Evolutionary conservation across 2,113 vertebrate genomes (phyloP).

Genomic region (Emydura subglobosa): DNA sequence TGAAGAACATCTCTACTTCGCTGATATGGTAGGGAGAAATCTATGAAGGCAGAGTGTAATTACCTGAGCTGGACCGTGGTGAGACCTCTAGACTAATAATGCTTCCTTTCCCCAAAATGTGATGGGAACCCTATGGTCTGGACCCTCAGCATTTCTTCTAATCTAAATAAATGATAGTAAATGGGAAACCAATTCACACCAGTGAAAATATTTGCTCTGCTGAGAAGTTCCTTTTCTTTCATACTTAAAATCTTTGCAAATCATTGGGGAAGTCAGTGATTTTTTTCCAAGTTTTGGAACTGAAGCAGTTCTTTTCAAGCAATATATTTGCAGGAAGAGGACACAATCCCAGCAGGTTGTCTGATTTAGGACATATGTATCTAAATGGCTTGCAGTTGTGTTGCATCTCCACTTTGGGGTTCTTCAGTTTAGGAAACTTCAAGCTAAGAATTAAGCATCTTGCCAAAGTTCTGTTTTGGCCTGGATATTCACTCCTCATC

Average conservation of each 20-base stretch:
- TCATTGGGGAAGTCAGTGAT: not conserved
- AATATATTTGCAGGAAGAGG: not conserved
- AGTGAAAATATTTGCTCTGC: not conserved
- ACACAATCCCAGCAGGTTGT: not conserved
- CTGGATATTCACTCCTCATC: rapidly evolving
- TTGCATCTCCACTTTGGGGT: not conserved
- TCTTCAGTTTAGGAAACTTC: not conserved
- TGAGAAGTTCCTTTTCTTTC: not conserved
- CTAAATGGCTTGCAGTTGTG: not conserved
- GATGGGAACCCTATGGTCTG: not conserved
- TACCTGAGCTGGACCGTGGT: not conserved
- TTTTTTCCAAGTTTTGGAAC: not conserved
- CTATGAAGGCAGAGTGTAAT: not conserved
- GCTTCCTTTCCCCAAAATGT: not conserved
- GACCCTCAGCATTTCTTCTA: not conserved
- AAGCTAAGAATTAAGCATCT: not conserved
- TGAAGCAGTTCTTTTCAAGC: not conserved
- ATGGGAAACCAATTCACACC: not conserved
- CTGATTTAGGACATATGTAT: not conserved
- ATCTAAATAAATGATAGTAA: not conserved
- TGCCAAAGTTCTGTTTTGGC: not conserved
- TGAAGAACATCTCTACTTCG: not conserved
- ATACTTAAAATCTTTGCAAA: not conserved
- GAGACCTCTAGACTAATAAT: not conserved
- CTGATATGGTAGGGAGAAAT: no score